These are phyloP conservation scores for Tetranychus urticae DNA, from an alignment of 1,140 invertebrate species.

Conservation along the genomic window DNA sequence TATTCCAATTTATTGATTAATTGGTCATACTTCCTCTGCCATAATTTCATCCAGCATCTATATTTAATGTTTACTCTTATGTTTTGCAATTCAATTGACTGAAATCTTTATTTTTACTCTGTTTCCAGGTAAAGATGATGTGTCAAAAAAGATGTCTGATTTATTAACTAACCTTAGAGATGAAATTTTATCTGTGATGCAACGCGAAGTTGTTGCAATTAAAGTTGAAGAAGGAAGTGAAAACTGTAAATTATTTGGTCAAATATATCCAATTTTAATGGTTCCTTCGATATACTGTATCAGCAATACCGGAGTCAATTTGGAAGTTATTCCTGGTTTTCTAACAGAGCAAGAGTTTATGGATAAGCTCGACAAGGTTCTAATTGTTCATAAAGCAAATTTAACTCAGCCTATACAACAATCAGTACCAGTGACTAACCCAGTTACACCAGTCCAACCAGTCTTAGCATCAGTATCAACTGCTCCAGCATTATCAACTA, in stretches of 20 bases:
- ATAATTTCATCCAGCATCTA: no score
- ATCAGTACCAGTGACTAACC: not conserved
- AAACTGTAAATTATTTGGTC: not conserved
- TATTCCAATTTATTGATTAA: no score
- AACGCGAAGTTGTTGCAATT: not conserved
- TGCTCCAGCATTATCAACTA: not conserved
- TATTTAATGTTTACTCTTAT: no score
- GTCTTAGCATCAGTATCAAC: not conserved
- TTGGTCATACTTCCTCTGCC: no score
- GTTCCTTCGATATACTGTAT: slow-evolving; percentile 67
- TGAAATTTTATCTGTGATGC: not conserved
- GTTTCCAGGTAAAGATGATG: not conserved
- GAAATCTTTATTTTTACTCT: not conserved
- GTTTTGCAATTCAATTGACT: not conserved
- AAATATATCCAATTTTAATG: slow-evolving; percentile 47
- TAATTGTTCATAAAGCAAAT: slow-evolving; percentile 16
- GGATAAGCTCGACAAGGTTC: slow-evolving; percentile 18
- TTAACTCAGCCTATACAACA: not conserved
- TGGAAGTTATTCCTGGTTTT: slow-evolving; percentile 43
- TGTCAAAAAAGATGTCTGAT: not conserved
- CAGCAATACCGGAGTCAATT: slow-evolving; percentile 40
- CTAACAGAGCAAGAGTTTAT: slow-evolving; percentile 16
- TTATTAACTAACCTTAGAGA: not conserved
- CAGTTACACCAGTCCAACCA: not conserved
- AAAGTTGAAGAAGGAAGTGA: not conserved